Evolutionary conservation across 2,113 vertebrate genomes (phyloP).

Genomic region (Taurulus bubalis): DNA sequence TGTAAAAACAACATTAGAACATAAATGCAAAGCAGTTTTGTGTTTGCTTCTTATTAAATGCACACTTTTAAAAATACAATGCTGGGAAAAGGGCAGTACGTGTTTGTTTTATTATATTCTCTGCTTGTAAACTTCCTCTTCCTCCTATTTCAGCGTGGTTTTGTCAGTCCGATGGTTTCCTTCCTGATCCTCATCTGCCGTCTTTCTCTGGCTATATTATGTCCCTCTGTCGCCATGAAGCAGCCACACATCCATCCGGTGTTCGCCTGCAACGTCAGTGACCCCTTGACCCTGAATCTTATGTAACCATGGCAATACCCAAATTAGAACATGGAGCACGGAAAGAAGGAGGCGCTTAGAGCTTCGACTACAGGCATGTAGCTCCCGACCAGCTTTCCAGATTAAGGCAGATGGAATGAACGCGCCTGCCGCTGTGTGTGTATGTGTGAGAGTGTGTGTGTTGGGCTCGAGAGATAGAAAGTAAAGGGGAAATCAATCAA

Average conservation of each 20-base stretch:
- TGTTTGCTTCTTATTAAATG: conserved; percentile 35
- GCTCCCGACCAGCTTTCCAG: conserved; percentile 67
- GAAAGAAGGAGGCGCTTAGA: conserved; percentile 69
- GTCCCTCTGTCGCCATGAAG: conserved; percentile 38
- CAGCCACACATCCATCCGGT: conserved; percentile 62
- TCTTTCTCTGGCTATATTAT: conserved; percentile 35
- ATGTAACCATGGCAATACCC: conserved; percentile 79
- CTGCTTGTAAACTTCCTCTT: conserved; percentile 73
- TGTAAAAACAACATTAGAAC: not conserved
- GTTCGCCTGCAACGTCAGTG: conserved; percentile 62
- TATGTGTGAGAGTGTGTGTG: not conserved
- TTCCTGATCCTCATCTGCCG: conserved; percentile 61
- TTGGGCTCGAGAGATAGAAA: not conserved
- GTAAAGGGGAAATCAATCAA: conserved; percentile 29
- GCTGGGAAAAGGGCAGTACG: conserved; percentile 43
- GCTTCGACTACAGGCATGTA: conserved; percentile 47
- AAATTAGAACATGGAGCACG: conserved; percentile 77
- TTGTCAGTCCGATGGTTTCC: conserved; percentile 55
- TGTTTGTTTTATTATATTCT: conserved; percentile 48
- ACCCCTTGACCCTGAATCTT: conserved; percentile 81
- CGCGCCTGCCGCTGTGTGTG: not conserved
- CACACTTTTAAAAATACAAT: conserved; percentile 39
- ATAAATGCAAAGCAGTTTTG: conserved; percentile 7
- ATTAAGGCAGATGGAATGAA: conserved; percentile 68
- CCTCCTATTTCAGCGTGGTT: conserved; percentile 50